Conservation (phyloP, 2,888 invertebrate genomes). For the Drosophila rubida region DNA sequence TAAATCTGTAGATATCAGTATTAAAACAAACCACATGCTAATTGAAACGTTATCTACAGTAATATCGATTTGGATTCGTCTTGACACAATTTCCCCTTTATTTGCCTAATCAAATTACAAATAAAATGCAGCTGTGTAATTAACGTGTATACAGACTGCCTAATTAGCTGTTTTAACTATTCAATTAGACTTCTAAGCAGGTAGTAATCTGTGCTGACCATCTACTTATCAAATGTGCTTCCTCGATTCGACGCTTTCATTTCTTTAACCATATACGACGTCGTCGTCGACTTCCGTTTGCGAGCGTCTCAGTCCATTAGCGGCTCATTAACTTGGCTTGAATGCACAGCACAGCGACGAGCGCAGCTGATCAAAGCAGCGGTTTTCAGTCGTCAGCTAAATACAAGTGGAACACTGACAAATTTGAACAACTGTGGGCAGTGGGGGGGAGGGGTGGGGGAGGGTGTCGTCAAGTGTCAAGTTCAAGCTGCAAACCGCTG, state of each 20-base stretch:
- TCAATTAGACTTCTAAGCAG: conserved; percentile 48
- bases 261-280: conserved; percentile 48
- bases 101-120: not conserved
- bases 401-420: conserved; percentile 16
- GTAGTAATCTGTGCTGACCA: conserved; percentile 49
- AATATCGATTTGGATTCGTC: too few relatives aligned
- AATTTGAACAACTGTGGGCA: conserved; percentile 33
- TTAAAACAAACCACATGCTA: not conserved
- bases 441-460: not conserved
- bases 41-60: not conserved
- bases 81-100: not conserved
- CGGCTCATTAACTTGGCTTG: conserved; percentile 61
- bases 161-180: conserved; percentile 6
- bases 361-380: conserved; percentile 67
- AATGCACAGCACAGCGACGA: conserved; percentile 44
- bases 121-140: not conserved
- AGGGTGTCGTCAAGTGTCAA: conserved; percentile 57
- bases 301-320: conserved; percentile 36
- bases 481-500: conserved; percentile 63
- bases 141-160: not conserved
- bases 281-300: conserved; percentile 53
- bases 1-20: too few relatives aligned
- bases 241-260: conserved; percentile 62
- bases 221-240: conserved; percentile 45
- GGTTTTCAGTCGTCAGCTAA: conserved; percentile 33